These are phyloP conservation scores for Strigamia maritima DNA, from an alignment of 2,888 invertebrate genomes.

Conservation along the genomic window DNA sequence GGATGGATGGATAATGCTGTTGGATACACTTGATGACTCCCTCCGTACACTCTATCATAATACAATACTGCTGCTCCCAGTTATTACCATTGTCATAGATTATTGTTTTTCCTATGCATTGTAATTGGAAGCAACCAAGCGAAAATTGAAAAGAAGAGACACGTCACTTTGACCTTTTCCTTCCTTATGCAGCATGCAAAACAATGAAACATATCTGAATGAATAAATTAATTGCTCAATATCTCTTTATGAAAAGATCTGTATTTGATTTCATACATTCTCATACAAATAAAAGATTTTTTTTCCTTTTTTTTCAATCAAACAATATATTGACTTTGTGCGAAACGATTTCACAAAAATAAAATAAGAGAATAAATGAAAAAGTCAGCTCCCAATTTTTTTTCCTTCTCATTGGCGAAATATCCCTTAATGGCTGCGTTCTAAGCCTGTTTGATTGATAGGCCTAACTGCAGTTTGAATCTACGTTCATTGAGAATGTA, in stretches of 20 bases:
- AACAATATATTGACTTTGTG: slow-evolving; percentile 1
- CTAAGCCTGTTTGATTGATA: slow-evolving; percentile 21
- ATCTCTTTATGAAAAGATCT: background rate
- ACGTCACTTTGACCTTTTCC: slow-evolving; percentile 24
- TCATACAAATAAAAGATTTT: background rate
- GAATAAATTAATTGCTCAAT: slow-evolving; percentile 28
- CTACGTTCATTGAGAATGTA: slow-evolving; percentile 27
- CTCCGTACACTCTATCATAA: background rate
- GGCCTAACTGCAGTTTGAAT: slow-evolving; percentile 27
- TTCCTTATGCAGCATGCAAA: slow-evolving; percentile 2
- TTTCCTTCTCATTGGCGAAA: background rate
- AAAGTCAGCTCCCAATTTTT: slow-evolving; percentile 7
- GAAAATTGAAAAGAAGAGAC: slow-evolving; percentile 22
- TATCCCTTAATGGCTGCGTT: slow-evolving; percentile 24
- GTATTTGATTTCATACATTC: slow-evolving; percentile 12
- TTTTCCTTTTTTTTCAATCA: background rate
- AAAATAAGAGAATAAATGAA: slow-evolving; percentile 12
- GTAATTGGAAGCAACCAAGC: slow-evolving; percentile 19
- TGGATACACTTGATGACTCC: slow-evolving; percentile 21
- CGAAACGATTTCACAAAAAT: background rate
- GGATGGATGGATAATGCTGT: slow-evolving; percentile 20
- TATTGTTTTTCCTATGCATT: slow-evolving; percentile 28
- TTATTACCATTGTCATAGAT: slow-evolving; percentile 13
- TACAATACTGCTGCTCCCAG: background rate
- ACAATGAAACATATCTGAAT: slow-evolving; percentile 17